Percentiles rank a stretch among this genome's conserved stretches.
Conservation (phyloP, 2,113 vertebrate species). For the Thalassoma bifasciatum region DNA sequence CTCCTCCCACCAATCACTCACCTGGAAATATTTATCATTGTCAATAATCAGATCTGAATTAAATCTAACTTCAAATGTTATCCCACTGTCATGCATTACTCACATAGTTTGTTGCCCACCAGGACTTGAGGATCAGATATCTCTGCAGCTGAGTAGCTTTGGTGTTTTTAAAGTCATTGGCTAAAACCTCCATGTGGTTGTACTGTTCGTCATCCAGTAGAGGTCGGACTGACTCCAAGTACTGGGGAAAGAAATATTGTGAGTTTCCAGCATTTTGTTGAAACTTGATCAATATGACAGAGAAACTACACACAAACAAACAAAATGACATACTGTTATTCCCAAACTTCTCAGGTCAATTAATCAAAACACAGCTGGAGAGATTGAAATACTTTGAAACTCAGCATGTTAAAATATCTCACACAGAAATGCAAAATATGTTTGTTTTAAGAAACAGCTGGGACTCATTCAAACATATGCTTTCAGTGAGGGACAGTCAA, state of each 20-base stretch:
- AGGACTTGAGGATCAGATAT: slow-evolving; percentile 92
- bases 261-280: slow-evolving; percentile 11
- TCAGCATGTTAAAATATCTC: too few species aligned
- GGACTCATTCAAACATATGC: neutral
- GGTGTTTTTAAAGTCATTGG: slow-evolving; percentile 88
- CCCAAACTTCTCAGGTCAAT: neutral
- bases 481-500: neutral
- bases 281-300: neutral
- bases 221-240: slow-evolving; percentile 91
- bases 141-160: slow-evolving; percentile 88
- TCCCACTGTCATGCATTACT: slow-evolving; percentile 59
- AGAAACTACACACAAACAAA: neutral
- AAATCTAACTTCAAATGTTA: neutral
- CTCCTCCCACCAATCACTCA: slow-evolving; percentile 89
- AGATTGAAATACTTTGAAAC: too few species aligned
- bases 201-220: slow-evolving; percentile 86
- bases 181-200: slow-evolving; percentile 85
- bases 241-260: slow-evolving; percentile 79
- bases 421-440: too few species aligned
- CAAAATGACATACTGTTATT: neutral
- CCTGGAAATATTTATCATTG: slow-evolving; percentile 47
- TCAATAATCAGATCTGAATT: neutral
- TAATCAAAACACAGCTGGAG: neutral
- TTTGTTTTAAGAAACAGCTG: too few species aligned
- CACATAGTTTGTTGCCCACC: slow-evolving; percentile 97